Base-by-base conservation (phyloP, 2,888 invertebrate genomes). In the Leptopterna dolabrata region DNA sequence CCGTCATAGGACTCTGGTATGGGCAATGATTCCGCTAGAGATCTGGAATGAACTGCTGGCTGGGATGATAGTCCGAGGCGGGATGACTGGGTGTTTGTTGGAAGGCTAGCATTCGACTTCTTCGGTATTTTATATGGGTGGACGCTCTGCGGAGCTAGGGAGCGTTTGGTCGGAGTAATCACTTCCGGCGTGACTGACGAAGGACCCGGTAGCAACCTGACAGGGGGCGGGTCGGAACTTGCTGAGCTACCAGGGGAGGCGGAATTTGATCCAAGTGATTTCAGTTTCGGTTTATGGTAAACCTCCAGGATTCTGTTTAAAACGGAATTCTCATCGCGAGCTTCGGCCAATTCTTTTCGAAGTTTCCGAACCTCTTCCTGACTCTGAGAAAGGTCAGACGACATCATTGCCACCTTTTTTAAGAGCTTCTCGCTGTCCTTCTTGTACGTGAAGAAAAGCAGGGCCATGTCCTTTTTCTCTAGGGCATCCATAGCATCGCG, bases 401-500 rank as follows among this genome's bases (percentile, higher is more conserved):
- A 29, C 0, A 81, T 24, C 7, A n/a, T 3, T n/a, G 6, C 51
- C 29, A 47, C 24, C 29, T 51, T 81, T 19, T 81, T 81, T 7
- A 51, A n/a, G 14, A 81, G 55, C 16, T 47, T 29, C 7, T 51
- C 51, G 6, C 47, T 51, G 30, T 55, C 55, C 29, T 81, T 81
- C 27, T 81, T 81, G 36, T 81, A 81, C 0, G 81, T 51, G 81
- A 47, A 55, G 16, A 81, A 45, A 6, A 81, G 16, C 16, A 29
- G n/a, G 30, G 55, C 81, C 81, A 81, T 51, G 16, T 81, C 81
- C 14, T 36, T 29, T 11, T 81, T 81, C 29, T 81, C 81, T 30
- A 81, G 16, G 0, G 30, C 30, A 24, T 30, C 13, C 29, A 81
- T 27, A 16, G 81, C 81, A 16, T 81, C 81, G 1, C 29, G 27